A percentile compares a stretch with the other conserved stretches of the same genome.
These are phyloP conservation scores for Atherinomorus stipes DNA, from an alignment of 2,113 vertebrate genomes.

Conservation along the genomic window DNA sequence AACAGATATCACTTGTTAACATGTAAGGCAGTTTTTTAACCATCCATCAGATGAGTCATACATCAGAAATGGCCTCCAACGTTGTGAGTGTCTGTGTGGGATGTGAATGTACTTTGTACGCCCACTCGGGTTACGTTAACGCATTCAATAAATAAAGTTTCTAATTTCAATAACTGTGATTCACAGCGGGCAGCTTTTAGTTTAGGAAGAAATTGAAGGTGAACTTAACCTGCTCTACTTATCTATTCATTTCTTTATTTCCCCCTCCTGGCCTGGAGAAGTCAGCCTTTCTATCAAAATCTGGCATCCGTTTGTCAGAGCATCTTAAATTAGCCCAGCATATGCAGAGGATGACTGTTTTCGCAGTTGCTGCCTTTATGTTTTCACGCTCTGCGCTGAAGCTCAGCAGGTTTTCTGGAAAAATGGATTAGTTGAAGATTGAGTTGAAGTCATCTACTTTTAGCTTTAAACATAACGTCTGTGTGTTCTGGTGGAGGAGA, in stretches of 20 bases:
- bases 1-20: not conserved
- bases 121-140: constrained; percentile 42
- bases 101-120: constrained; percentile 9
- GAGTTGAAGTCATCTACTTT: not conserved
- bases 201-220: not conserved
- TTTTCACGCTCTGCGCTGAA: constrained; percentile 51
- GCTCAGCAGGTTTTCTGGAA: constrained; percentile 50
- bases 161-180: constrained; percentile 25
- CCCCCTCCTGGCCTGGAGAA: not conserved
- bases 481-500: not conserved
- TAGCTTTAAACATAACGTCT: not conserved
- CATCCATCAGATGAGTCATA: constrained; percentile 49
- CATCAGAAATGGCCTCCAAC: constrained; percentile 37
- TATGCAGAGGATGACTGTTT: constrained; percentile 65
- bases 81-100: constrained; percentile 37
- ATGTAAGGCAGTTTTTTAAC: constrained; percentile 7
- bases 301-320: constrained; percentile 14
- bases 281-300: constrained; percentile 8
- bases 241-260: not conserved
- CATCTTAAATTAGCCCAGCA: constrained; percentile 58
- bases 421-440: constrained; percentile 4
- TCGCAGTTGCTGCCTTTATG: constrained; percentile 58
- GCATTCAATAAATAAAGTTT: constrained; percentile 25
- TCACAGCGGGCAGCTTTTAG: constrained; percentile 20
- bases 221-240: not conserved